phyloP scores from a whole-genome alignment of 2,888 invertebrate genomes.

The Pollenia griseotomentosa region DNA sequence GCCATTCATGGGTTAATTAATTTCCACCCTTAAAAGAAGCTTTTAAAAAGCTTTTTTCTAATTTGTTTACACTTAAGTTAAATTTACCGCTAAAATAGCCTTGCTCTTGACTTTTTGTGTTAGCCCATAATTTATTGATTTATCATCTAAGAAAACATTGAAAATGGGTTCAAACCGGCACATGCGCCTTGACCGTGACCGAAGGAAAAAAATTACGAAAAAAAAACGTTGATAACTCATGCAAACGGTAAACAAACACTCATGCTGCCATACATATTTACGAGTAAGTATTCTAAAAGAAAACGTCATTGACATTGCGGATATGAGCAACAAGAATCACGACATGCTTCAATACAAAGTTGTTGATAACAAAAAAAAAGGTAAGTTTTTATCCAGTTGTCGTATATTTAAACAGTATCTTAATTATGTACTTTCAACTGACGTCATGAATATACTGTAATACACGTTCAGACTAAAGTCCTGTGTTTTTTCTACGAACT shows the following conservation, averaged over 20 bases:
- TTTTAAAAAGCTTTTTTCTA: slow-evolving; percentile 55
- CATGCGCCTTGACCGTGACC: slow-evolving; percentile 78
- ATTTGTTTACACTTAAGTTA: slow-evolving; percentile 39
- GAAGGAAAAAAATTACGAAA: slow-evolving; percentile 2
- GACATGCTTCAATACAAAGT: background rate
- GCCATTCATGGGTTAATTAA: slow-evolving; percentile 29
- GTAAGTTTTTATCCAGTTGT: no score
- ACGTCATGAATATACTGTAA: no score
- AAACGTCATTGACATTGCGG: slow-evolving; percentile 64
- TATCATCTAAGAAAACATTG: slow-evolving; percentile 60
- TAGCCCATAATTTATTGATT: slow-evolving; percentile 82
- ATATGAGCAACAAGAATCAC: background rate
- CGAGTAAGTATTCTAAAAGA: slow-evolving; percentile 2
- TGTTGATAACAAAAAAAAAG: background rate
- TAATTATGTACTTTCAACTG: no score
- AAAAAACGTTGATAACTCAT: slow-evolving; percentile 1
- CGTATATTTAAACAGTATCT: no score
- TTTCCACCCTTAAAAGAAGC: slow-evolving; percentile 17
- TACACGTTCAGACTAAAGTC: no score
- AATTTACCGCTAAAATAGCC: slow-evolving; percentile 70
- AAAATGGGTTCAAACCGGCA: slow-evolving; percentile 70
- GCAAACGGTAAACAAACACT: slow-evolving; percentile 32
- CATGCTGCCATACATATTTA: slow-evolving; percentile 5
- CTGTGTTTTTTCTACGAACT: no score
- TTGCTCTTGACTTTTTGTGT: slow-evolving; percentile 81